Evolutionary conservation across 1,140 invertebrate genomes (phyloP), one percentile per base, ranked within the genome.

Genomic region (Euura saliciscinereae): DNA sequence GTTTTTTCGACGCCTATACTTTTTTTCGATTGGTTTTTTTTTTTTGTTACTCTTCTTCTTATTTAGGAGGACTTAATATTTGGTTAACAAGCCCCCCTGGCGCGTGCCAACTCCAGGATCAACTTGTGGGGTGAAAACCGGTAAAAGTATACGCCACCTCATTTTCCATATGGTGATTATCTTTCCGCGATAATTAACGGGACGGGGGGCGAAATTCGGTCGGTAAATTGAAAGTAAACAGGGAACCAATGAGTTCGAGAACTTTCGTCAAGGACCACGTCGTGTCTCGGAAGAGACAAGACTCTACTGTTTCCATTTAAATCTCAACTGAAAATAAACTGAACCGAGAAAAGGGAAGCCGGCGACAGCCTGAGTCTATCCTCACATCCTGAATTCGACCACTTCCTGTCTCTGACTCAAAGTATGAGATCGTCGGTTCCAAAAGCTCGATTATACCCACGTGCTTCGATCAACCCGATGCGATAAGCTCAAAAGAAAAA

Each of bases 81-180:
- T 59, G 51, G 51, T 59, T 59, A 59, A 59, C 51, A 59, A 59
- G 51, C 51, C 51, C 51, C 51, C 51, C 51, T 59, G 51, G 51
- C 51, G 51, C 51, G 51, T 59, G 51, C 51, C 51, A n/a, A 59
- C 51, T 59, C 51, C 51, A 59, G 51, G 51, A 59, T 8, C 51
- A 59, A 59, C 51, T 59, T 59, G 51, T 59, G 51, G 51, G 51
- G 51, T 59, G 51, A 59, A 59, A 59, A 8, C 8, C 51, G 51
- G 51, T 59, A 59, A 59, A 59, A 59, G 6, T 59, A 59, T 6
- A 59, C 51, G 51, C 51, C 51, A 6, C 28, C 28, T 28, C 28
- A 28, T 28, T 28, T 28, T 28, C 28, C 28, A 28, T 28, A 28
- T 1, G 28, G 28, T 28, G 28, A 28, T 28, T 28, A 28, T 1